Evolutionary conservation across 1,140 invertebrate genomes (phyloP).

Genomic region (Helicoverpa armigera): DNA sequence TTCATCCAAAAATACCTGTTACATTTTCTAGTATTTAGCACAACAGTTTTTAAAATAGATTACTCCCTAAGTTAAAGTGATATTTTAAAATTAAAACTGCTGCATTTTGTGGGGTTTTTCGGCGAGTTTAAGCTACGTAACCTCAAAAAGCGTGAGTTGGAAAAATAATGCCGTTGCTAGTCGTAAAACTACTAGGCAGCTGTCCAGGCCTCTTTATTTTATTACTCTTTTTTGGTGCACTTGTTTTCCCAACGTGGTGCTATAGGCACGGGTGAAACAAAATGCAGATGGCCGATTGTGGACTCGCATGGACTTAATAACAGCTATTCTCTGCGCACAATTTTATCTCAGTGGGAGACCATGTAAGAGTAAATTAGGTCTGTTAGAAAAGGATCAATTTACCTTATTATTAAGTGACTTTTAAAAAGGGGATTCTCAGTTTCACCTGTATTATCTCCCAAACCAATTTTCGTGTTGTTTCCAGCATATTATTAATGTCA

Average conservation of each 20-base stretch:
- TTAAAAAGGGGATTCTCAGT: no score
- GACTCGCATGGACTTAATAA: background rate
- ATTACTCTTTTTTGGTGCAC: constrained; percentile 45
- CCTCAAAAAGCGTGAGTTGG: constrained; percentile 8
- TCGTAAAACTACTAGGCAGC: constrained; percentile 30
- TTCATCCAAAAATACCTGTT: no score
- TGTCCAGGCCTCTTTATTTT: constrained; percentile 50
- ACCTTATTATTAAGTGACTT: no score
- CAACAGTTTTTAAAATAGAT: constrained; percentile 10
- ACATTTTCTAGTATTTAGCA: background rate
- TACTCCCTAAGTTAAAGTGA: constrained; percentile 9
- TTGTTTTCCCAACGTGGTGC: constrained; percentile 18
- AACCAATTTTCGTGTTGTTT: no score
- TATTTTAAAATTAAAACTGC: constrained; percentile 31
- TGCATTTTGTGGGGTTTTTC: constrained; percentile 9
- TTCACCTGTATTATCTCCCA: no score
- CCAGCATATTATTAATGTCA: no score
- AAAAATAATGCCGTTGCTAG: constrained; percentile 15
- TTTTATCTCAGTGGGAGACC: no score
- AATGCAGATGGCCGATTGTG: constrained; percentile 1
- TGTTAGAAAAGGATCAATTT: no score
- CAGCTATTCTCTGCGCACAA: no score
- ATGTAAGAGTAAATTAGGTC: no score
- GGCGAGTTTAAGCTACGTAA: constrained; percentile 19
- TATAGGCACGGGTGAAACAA: background rate